Evolutionary conservation across 1,140 invertebrate species (phyloP).

Genomic region (Drosophila repletoides): DNA sequence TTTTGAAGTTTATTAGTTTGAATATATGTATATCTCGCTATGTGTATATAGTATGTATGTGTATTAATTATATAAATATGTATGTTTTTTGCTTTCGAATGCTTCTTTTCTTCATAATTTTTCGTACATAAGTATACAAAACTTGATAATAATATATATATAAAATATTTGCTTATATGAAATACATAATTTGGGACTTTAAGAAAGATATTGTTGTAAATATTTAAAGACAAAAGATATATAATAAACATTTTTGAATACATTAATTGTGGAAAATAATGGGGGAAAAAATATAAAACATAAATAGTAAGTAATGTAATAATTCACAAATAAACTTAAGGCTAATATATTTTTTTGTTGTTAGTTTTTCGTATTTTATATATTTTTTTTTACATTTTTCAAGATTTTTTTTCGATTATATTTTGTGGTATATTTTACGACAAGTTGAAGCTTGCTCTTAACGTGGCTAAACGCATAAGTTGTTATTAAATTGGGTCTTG

Average conservation of each 20-base stretch:
- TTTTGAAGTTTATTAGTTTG: constrained; percentile 53
- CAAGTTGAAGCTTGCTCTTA: constrained; percentile 67
- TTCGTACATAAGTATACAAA: constrained; percentile 37
- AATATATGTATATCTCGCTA: constrained; percentile 40
- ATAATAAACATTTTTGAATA: constrained; percentile 24
- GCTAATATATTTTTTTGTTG: constrained; percentile 28
- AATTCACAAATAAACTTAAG: constrained; percentile 65
- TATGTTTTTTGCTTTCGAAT: constrained; percentile 45
- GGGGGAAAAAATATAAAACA: constrained; percentile 39
- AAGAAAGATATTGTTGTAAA: constrained; percentile 22
- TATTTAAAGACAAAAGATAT: constrained; percentile 5
- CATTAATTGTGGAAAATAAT: too few species aligned
- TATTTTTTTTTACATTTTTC: constrained; percentile 47
- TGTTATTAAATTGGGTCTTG: constrained; percentile 35
- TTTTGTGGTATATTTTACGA: constrained; percentile 65
- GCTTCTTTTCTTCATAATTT: constrained; percentile 19
- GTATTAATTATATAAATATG: constrained; percentile 58
- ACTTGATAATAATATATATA: constrained; percentile 43
- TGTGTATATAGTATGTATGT: constrained; percentile 39
- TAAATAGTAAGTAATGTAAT: constrained; percentile 55
- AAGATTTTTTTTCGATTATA: constrained; percentile 54
- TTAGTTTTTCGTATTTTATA: constrained; percentile 38
- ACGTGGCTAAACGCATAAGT: constrained; percentile 57
- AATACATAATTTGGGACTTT: constrained; percentile 44
- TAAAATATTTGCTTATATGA: constrained; percentile 36